Percentiles rank a stretch among this genome's conserved stretches.
phyloP scores from a whole-genome alignment of 1,140 invertebrate species.

The Thaumatotibia leucotreta region DNA sequence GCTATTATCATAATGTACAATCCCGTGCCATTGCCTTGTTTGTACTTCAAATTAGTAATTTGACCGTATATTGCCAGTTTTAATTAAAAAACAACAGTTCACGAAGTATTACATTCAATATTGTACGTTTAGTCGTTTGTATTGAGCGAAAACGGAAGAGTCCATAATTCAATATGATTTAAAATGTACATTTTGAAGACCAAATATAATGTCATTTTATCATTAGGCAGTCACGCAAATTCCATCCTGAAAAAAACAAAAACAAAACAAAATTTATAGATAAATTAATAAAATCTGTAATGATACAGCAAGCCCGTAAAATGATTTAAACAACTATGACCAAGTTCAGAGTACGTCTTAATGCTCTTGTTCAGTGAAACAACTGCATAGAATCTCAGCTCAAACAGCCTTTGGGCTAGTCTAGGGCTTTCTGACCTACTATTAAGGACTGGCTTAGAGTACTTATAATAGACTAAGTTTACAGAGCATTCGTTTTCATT shows the following conservation, averaged over 20 bases:
- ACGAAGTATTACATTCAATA: no score
- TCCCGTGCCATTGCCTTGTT: background rate
- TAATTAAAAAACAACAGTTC: no score
- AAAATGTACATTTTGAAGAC: no score
- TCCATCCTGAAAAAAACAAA: background rate
- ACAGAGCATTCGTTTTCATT: background rate
- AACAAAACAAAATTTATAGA: background rate
- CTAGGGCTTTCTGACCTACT: conserved; percentile 42
- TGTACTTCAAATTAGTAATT: background rate
- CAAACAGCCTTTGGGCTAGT: conserved; percentile 35
- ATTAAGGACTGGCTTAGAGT: conserved; percentile 55
- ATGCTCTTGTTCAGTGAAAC: conserved; percentile 10
- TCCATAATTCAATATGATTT: no score
- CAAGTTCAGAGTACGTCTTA: background rate
- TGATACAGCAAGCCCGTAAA: background rate
- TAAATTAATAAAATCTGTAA: conserved; percentile 2
- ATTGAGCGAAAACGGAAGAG: no score
- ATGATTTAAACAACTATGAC: conserved; percentile 11
- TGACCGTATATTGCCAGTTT: background rate
- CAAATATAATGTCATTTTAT: no score
- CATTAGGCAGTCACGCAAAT: no score
- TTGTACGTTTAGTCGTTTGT: no score
- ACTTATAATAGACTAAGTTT: conserved; percentile 23
- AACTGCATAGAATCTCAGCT: conserved; percentile 20
- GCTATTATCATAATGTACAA: background rate